These are phyloP conservation scores for Drosophila borborema DNA, from an alignment of 2,888 invertebrate genomes.

Conservation along the genomic window DNA sequence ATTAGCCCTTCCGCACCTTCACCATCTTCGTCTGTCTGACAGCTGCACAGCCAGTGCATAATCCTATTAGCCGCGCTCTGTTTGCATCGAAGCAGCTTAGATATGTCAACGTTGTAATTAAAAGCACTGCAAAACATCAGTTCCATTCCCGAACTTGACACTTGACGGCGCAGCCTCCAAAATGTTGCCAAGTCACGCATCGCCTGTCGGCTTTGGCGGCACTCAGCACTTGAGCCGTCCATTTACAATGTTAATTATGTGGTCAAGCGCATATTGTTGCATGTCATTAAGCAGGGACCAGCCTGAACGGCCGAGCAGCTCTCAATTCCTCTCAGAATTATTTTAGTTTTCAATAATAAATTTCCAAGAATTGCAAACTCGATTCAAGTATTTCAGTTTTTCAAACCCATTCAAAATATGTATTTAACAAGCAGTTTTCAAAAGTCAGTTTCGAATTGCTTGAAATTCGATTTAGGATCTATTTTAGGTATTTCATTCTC, in stretches of 20 bases:
- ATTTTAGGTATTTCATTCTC: no score
- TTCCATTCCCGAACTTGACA: constrained; percentile 14
- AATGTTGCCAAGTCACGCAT: constrained; percentile 72
- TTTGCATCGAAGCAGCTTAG: constrained; percentile 76
- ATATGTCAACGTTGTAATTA: constrained; percentile 76
- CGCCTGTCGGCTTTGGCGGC: constrained; percentile 60
- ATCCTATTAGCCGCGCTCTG: constrained; percentile 68
- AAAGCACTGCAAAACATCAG: constrained; percentile 73
- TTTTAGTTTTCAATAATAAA: neutral
- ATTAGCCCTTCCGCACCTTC: neutral
- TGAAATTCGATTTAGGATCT: neutral
- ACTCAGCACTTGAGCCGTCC: constrained; percentile 35
- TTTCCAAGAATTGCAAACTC: neutral
- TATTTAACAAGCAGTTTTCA: neutral
- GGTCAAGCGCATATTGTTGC: constrained; percentile 66
- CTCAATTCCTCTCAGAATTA: constrained; percentile 28
- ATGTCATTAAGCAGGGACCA: constrained; percentile 62
- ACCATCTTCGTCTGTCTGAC: constrained; percentile 31
- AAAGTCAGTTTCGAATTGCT: no score
- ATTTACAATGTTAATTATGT: constrained; percentile 76
- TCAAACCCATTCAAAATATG: no score
- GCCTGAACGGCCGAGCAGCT: constrained; percentile 14
- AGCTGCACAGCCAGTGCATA: constrained; percentile 55
- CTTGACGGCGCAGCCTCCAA: constrained; percentile 35
- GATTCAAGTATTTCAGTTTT: neutral